Base-by-base conservation (phyloP, 2,113 vertebrate species). In the Probosciger aterrimus region DNA sequence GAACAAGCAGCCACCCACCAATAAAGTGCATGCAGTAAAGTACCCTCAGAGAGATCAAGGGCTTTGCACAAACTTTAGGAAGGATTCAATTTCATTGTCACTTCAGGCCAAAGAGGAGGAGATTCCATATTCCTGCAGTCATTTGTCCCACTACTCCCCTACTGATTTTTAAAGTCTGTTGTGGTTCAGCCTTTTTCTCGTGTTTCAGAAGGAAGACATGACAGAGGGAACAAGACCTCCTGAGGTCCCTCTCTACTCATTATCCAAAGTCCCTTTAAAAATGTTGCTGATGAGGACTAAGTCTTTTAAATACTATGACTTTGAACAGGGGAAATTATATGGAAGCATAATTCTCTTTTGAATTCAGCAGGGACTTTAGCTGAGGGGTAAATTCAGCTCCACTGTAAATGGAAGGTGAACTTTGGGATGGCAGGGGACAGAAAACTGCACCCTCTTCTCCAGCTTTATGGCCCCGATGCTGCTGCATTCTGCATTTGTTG, bases 41-140 rank as follows among this genome's bases (percentile, higher is more conserved):
- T 25, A 52, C 69, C 86, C 68, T 81, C 60, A 83, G 68, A 74
- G 60, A 83, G 82, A 96, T 86, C 92, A 95, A 94, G 92, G 60
- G 80, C 64, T 92, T 74, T 90, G 69, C 67, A 46, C 73, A 41
- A 23, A 39, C 79, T 93, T 90, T 63, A 87, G 90, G 86, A 95
- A 90, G 82, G 88, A 81, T 92, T 96, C 23, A 8, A 90, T 97
- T 93, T 94, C 88, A 81, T 90, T 83, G 86, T 92, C 77, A 88
- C 68, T 88, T 92, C 86, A 90, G 80, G 82, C 82, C 64, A 86
- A 59, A 49, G 6, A 80, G 87, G 76, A 95, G 85, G 82, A 73
- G 92, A 92, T 78, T 95, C 85, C 71, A 50, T 86, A 88, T 80
- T 95, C 64, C 63, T 83, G 55, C 46, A 92, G 59, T 63, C 76